Evolutionary conservation across 2,113 vertebrate genomes (phyloP).

Genomic region (Hippocampus mohnikei): DNA sequence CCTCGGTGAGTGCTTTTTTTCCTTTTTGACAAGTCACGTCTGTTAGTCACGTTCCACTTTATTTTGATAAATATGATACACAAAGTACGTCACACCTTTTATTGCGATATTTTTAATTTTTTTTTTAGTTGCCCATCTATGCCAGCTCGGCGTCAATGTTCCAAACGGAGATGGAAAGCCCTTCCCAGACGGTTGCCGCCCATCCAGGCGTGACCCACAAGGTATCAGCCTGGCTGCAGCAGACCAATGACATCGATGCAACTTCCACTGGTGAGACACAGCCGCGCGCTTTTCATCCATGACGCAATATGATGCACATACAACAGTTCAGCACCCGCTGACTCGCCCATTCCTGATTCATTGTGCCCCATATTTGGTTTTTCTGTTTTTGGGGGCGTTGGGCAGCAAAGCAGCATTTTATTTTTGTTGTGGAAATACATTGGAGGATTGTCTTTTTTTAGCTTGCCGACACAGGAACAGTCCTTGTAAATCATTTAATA

Average conservation of each 20-base stretch:
- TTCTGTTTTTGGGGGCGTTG: too few species aligned
- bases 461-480: too few species aligned
- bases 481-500: too few species aligned
- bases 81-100: not conserved
- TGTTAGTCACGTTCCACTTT: not conserved
- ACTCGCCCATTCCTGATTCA: too few species aligned
- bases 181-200: conserved; percentile 8
- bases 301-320: not conserved
- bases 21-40: not conserved
- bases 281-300: not conserved
- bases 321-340: too few species aligned
- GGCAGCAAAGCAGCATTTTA: too few species aligned
- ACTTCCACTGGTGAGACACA: conserved; percentile 77
- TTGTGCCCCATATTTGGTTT: too few species aligned
- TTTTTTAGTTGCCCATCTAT: conserved; percentile 42
- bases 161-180: conserved; percentile 27
- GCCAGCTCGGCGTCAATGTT: conserved; percentile 47
- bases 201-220: conserved; percentile 66
- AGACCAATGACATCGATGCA: conserved; percentile 78
- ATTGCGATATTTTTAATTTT: not conserved
- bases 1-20: conserved; percentile 48
- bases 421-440: too few species aligned
- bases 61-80: not conserved
- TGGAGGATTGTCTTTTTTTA: too few species aligned
- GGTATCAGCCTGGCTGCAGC: conserved; percentile 84